These are phyloP conservation scores for Polietes domitor DNA, from an alignment of 2,888 invertebrate species.

Conservation along the genomic window DNA sequence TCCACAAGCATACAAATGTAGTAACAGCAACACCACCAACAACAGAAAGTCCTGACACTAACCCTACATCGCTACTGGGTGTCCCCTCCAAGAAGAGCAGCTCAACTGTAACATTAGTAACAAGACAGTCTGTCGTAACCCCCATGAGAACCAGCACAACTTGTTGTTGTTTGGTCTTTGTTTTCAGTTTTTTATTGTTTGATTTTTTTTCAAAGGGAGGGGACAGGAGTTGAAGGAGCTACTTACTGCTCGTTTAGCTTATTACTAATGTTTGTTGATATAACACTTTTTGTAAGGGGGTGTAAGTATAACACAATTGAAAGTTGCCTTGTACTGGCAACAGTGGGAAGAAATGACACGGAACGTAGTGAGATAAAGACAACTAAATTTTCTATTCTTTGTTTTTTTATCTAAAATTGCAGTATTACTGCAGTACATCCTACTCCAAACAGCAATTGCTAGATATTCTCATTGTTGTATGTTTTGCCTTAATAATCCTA, in stretches of 20 bases:
- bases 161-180: conserved; percentile 11
- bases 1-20: background rate
- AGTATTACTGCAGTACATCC: too few species aligned
- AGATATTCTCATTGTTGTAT: too few species aligned
- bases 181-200: background rate
- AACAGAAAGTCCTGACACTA: background rate
- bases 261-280: background rate
- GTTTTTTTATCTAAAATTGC: too few species aligned
- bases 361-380: too few species aligned
- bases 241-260: background rate
- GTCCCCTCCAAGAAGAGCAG: background rate
- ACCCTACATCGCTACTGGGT: background rate
- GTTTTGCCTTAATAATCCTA: too few species aligned
- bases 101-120: background rate
- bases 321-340: background rate
- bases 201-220: background rate
- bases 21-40: background rate
- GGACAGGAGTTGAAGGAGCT: background rate
- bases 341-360: background rate
- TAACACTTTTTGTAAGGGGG: background rate
- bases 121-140: conserved; percentile 10
- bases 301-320: background rate
- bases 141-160: conserved; percentile 22
- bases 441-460: too few species aligned
- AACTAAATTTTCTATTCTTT: too few species aligned